A percentile compares a stretch with the other conserved stretches of the same genome.
These are phyloP conservation scores for Poecile atricapillus DNA, from an alignment of 2,113 vertebrate genomes.

Conservation along the genomic window DNA sequence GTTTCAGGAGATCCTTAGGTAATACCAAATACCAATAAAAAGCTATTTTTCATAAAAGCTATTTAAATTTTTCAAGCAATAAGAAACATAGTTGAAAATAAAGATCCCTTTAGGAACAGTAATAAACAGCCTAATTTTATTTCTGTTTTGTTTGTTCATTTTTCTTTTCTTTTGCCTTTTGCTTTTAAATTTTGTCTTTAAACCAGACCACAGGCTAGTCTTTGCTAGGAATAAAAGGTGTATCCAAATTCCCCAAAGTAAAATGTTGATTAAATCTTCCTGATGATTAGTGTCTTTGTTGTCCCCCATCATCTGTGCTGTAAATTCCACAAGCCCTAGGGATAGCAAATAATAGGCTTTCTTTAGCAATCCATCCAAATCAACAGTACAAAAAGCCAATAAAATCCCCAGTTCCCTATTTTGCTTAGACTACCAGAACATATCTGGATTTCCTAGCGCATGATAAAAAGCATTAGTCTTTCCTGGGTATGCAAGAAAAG, in stretches of 20 bases:
- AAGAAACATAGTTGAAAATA: background rate
- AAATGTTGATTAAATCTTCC: constrained; percentile 17
- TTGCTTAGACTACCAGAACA: background rate
- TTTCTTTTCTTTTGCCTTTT: background rate
- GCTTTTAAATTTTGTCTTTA: background rate
- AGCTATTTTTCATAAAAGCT: background rate
- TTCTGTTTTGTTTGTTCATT: background rate
- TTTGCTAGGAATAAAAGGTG: background rate
- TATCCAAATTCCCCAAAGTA: background rate
- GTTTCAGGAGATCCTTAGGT: background rate
- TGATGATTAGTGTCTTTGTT: background rate
- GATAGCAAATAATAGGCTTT: background rate
- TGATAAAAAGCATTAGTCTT: background rate
- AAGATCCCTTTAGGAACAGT: background rate
- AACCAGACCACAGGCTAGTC: background rate
- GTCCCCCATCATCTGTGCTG: background rate
- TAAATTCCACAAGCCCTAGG: background rate
- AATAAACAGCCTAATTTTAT: background rate
- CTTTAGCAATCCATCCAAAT: background rate
- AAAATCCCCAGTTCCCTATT: background rate
- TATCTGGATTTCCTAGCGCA: background rate
- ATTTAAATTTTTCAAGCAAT: background rate
- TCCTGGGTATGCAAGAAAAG: background rate
- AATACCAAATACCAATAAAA: background rate
- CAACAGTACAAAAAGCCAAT: background rate